Conservation (phyloP, 2,797 vertebrate genomes). For the Sebastiscus albofasciatus region DNA sequence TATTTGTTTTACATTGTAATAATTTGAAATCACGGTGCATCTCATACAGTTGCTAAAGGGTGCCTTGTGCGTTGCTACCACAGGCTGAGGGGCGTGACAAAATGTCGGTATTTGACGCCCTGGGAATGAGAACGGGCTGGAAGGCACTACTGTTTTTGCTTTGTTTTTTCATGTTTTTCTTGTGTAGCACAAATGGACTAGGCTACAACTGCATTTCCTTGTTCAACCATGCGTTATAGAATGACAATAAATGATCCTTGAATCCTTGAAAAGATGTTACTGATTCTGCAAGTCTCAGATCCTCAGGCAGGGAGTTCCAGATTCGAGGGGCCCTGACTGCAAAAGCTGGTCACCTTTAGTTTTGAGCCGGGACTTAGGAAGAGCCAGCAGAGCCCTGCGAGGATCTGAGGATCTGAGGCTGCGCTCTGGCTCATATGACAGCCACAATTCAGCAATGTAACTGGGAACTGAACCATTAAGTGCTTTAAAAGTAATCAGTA, state of each 20-base stretch:
- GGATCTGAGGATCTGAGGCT: not conserved
- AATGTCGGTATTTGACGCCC: too few species aligned
- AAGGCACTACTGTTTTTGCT: not conserved
- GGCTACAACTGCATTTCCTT: not conserved
- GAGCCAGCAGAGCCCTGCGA: not conserved
- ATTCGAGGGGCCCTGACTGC: not conserved
- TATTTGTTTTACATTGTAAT: too few species aligned
- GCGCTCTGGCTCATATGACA: not conserved
- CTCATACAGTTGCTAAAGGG: too few species aligned
- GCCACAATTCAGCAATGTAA: not conserved
- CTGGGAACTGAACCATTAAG: not conserved
- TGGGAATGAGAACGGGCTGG: too few species aligned
- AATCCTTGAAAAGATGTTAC: not conserved
- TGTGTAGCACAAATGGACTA: not conserved
- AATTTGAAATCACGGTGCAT: too few species aligned
- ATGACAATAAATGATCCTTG: not conserved
- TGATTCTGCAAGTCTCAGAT: not conserved
- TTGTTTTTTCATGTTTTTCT: not conserved
- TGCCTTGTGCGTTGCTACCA: too few species aligned
- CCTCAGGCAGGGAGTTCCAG: not conserved
- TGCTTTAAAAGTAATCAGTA: not conserved
- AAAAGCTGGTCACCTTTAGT: not conserved
- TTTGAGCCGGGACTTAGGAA: not conserved
- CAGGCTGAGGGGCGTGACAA: too few species aligned
- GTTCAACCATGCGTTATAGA: not conserved